These are phyloP conservation scores for Manis pentadactyla DNA, from an alignment of 2,797 vertebrate genomes.

Conservation along the genomic window DNA sequence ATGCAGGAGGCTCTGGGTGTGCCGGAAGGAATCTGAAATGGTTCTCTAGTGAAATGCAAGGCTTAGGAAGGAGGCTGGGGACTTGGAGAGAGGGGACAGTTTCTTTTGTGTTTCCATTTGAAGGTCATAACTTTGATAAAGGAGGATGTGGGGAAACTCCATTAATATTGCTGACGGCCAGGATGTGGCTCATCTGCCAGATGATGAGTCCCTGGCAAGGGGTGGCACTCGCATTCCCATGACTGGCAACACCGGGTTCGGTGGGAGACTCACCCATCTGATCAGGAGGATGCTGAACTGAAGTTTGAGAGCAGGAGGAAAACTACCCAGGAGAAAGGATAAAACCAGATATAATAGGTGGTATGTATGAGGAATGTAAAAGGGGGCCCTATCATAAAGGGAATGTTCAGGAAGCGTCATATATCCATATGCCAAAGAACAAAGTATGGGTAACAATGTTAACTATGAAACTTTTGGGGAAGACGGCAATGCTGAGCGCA, in stretches of 20 bases:
- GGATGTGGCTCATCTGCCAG: neutral
- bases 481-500: slow-evolving; percentile 58
- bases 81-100: neutral
- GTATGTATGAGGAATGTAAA: neutral
- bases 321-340: neutral
- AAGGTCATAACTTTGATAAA: slow-evolving; percentile 58
- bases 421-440: neutral
- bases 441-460: slow-evolving; percentile 15
- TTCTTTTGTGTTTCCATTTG: slow-evolving; percentile 33
- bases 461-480: slow-evolving; percentile 58
- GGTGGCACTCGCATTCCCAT: neutral
- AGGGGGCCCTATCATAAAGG: neutral
- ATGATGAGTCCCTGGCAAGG: neutral
- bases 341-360: neutral
- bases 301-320: slow-evolving; percentile 29
- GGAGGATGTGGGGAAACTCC: slow-evolving; percentile 30
- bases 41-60: slow-evolving; percentile 21
- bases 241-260: neutral
- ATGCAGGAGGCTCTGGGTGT: neutral
- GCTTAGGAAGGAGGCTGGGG: neutral
- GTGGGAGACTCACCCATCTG: neutral
- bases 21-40: slow-evolving; percentile 50
- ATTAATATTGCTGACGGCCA: neutral
- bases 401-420: neutral
- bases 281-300: slow-evolving; percentile 23